Evolutionary conservation across 2,888 invertebrate genomes (phyloP).

Genomic region (Pocota personata): DNA sequence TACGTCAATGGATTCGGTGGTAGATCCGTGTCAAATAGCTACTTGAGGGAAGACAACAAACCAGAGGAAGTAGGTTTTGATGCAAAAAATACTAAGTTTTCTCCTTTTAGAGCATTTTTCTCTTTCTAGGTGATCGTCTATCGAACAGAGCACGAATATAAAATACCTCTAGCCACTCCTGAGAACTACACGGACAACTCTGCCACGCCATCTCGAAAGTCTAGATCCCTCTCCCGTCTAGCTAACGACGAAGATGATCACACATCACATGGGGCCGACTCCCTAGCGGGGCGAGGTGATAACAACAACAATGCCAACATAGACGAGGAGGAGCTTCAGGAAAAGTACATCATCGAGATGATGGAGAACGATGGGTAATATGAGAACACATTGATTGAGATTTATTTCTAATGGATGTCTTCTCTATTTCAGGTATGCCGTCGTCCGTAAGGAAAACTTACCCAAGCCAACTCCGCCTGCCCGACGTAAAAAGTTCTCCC

Average conservation of each 20-base stretch:
- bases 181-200: constrained; percentile 84
- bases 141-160: constrained; percentile 87
- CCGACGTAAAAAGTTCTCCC: constrained; percentile 84
- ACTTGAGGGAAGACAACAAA: constrained; percentile 78
- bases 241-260: constrained; percentile 86
- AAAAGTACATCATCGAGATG: constrained; percentile 81
- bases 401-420: constrained; percentile 58
- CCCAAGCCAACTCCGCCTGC: constrained; percentile 86
- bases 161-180: constrained; percentile 85
- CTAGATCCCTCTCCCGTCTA: constrained; percentile 84
- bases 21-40: constrained; percentile 82
- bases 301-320: constrained; percentile 75
- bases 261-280: constrained; percentile 89
- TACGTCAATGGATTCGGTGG: constrained; percentile 82
- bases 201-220: constrained; percentile 83
- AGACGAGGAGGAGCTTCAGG: constrained; percentile 74
- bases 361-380: constrained; percentile 82
- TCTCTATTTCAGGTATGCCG: constrained; percentile 87
- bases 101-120: not conserved
- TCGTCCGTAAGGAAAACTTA: constrained; percentile 88
- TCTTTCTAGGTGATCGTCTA: constrained; percentile 86
- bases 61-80: constrained; percentile 80
- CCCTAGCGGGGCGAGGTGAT: constrained; percentile 83
- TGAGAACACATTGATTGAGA: constrained; percentile 41
- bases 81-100: not conserved